Evolutionary conservation across 2,797 vertebrate genomes (phyloP).

Genomic region (Melopsittacus undulatus): DNA sequence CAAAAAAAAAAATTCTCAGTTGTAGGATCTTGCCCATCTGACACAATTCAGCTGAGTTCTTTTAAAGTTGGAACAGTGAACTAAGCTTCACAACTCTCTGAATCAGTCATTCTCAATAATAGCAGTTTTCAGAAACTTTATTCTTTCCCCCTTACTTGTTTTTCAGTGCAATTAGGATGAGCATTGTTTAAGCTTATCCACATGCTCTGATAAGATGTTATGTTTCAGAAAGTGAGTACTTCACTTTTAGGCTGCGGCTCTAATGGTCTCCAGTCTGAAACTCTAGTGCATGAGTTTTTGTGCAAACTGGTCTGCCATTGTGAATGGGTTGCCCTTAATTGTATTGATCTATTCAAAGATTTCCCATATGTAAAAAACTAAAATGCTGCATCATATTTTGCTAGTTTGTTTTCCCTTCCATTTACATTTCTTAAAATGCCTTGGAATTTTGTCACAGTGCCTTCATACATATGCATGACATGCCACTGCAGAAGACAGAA

Average conservation of each 20-base stretch:
- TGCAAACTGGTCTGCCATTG: background rate
- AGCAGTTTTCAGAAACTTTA: background rate
- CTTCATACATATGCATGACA: conserved; percentile 63
- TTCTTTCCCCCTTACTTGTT: background rate
- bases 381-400: conserved; percentile 59
- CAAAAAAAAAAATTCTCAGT: background rate
- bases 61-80: background rate
- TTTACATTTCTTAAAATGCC: conserved; percentile 56
- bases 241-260: background rate
- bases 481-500: conserved; percentile 66
- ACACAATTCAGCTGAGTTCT: background rate
- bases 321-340: background rate
- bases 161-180: background rate
- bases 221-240: background rate
- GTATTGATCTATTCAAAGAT: background rate
- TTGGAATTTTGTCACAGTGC: conserved; percentile 52
- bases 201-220: background rate
- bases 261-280: background rate
- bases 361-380: background rate
- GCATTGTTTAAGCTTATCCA: background rate
- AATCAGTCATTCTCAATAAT: background rate
- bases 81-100: background rate
- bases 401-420: conserved; percentile 41
- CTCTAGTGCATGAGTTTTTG: background rate
- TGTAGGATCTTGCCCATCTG: background rate